phyloP scores from a whole-genome alignment of 2,797 vertebrate genomes.

The Clarias pachynema region DNA sequence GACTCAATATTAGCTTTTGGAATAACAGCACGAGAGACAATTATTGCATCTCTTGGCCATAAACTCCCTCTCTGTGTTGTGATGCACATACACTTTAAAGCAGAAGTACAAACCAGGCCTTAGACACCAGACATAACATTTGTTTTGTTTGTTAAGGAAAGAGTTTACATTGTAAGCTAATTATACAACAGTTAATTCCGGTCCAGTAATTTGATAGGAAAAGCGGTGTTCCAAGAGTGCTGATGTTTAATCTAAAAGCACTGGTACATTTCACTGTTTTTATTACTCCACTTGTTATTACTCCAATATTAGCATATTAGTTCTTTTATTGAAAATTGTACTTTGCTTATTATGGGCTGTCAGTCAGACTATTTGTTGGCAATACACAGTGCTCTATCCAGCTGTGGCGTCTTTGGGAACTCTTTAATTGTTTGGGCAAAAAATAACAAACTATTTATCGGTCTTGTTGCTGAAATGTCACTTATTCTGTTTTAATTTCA shows the following conservation, averaged over 20 bases:
- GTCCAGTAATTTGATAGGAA: neutral
- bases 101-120: neutral
- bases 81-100: neutral
- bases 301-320: neutral
- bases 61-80: neutral
- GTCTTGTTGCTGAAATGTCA: neutral
- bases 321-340: neutral
- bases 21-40: neutral
- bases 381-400: neutral
- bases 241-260: neutral
- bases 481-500: neutral
- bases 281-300: neutral
- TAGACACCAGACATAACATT: neutral
- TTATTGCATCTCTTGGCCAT: constrained; percentile 10
- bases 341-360: neutral
- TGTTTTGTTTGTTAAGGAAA: neutral
- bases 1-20: constrained; percentile 5
- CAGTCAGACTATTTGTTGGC: neutral
- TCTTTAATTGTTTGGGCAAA: neutral
- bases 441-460: neutral
- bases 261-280: neutral
- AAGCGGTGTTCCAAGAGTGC: neutral
- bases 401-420: neutral
- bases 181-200: neutral
- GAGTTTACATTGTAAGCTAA: neutral